Percentiles rank a stretch among this genome's conserved stretches.
Evolutionary conservation across 2,113 vertebrate genomes (phyloP).

Genomic region (Rhinogobius similis): DNA sequence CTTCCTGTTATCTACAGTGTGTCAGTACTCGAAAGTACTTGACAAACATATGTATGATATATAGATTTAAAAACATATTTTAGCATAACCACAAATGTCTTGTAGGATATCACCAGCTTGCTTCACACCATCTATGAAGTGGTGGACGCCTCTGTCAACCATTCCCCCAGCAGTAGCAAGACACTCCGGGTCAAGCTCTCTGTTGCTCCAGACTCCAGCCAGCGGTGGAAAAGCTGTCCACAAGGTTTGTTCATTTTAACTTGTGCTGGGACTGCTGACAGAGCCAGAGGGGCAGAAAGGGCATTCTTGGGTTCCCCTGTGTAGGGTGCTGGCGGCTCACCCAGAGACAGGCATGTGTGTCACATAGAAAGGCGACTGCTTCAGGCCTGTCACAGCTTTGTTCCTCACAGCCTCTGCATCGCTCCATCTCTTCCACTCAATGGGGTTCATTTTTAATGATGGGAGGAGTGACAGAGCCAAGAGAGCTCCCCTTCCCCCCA

Average conservation of each 20-base stretch:
- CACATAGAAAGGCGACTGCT: constrained; percentile 63
- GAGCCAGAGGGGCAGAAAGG: constrained; percentile 25
- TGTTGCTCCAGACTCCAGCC: constrained; percentile 91
- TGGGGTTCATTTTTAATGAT: constrained; percentile 78
- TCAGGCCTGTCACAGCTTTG: constrained; percentile 70
- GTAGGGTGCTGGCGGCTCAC: constrained; percentile 56
- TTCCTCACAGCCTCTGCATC: constrained; percentile 50
- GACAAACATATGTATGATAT: constrained; percentile 24
- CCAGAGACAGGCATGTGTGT: constrained; percentile 62
- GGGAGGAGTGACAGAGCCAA: constrained; percentile 62
- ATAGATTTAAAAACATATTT: constrained; percentile 14
- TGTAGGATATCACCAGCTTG: constrained; percentile 95
- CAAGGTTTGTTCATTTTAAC: constrained; percentile 82
- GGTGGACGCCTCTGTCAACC: constrained; percentile 95
- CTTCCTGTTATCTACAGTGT: constrained; percentile 32
- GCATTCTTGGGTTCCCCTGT: constrained; percentile 41
- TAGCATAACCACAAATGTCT: not conserved
- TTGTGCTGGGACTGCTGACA: constrained; percentile 11
- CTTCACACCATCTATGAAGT: constrained; percentile 98
- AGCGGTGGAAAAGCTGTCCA: constrained; percentile 85
- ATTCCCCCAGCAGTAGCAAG: constrained; percentile 94
- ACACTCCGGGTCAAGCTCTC: constrained; percentile 94
- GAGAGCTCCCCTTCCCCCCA: constrained; percentile 47
- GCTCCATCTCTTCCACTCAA: constrained; percentile 69
- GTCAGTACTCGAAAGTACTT: constrained; percentile 24